Evolutionary conservation across 1,140 invertebrate genomes (phyloP), one percentile per base, ranked within the genome.

Genomic region (Uloborus diversus): DNA sequence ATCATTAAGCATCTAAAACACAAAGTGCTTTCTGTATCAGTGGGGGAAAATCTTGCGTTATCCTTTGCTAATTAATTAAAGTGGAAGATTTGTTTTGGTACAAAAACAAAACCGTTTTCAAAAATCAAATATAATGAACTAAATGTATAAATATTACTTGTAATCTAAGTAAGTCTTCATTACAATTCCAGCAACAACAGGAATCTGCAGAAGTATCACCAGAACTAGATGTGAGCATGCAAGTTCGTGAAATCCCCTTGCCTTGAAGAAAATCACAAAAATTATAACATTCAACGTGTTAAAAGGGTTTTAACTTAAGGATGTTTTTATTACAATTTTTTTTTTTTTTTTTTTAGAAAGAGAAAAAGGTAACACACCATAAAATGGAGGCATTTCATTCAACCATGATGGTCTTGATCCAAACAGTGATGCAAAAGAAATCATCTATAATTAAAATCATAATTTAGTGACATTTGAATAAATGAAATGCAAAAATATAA

Each of bases 371-470:
- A 27, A 30, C 69, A 71, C 66, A 80, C 82, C 78, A 68, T 80
- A 81, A 76, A 84, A 84, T n/a, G 84, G 84, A 20, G 84, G 84
- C 79, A 84, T 69, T 30, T 81, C 68, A 61, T 83, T 83, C 3
- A 84, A 66, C 82, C 83, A 84, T 0, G 47, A 17, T 7, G 79
- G 73, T 20, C 84, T 80, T 9, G 78, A 65, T 17, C 81, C 82
- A 76, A 82, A 84, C 3, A 84, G 64, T 2, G 47, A 27, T 53
- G 78, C n/a, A 33, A 64, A 79, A 3, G 75, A 68, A 4, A 35
- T 5, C 23, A 66, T 42, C 75, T 78, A 27, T 1, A 57, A 37
- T 23, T 13, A 23, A 66, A 23, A 4, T 3, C 11, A 47, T 49
- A 28, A 13, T 37, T 20, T 14, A 64, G 2, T 13, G 28, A 20